Evolutionary conservation across 37 sponge, comb jelly and placozoan genomes (phyloP).

Genomic region (Chondrilla cf. caribensis): DNA sequence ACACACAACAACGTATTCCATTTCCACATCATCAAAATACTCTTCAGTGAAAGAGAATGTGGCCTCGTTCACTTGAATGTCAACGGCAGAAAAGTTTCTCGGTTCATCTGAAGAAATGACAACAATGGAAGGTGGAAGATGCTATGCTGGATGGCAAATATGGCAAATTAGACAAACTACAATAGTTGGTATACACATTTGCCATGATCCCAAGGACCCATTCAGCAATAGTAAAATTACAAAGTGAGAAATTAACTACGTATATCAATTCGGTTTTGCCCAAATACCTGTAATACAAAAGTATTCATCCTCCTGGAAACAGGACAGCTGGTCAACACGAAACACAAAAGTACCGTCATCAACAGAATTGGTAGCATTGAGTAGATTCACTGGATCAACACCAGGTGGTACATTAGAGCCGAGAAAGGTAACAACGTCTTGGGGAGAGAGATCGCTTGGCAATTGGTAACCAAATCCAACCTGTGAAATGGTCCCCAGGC

Average conservation of each 20-base stretch:
- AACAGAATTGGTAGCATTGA: background rate
- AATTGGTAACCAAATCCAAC: too few species aligned
- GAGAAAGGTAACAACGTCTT: background rate
- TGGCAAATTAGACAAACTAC: too few species aligned
- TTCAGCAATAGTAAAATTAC: too few species aligned
- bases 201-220: too few species aligned
- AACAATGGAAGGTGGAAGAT: too few species aligned
- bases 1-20: background rate
- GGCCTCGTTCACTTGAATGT: background rate
- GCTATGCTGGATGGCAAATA: too few species aligned
- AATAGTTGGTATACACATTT: too few species aligned
- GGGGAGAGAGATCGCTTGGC: background rate
- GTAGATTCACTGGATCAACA: background rate
- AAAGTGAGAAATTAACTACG: too few species aligned
- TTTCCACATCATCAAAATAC: constrained; percentile 1
- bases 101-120: background rate
- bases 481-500: too few species aligned
- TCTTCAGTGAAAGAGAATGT: background rate
- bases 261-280: background rate
- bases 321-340: constrained; percentile 10
- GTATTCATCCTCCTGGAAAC: constrained; percentile 11
- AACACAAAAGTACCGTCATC: background rate
- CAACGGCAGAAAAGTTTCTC: background rate
- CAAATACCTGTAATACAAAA: background rate
- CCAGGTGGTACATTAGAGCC: background rate